A percentile compares a stretch with the other conserved stretches of the same genome.
These are phyloP conservation scores for Sympetrum striolatum DNA, from an alignment of 2,888 invertebrate species.

Conservation along the genomic window DNA sequence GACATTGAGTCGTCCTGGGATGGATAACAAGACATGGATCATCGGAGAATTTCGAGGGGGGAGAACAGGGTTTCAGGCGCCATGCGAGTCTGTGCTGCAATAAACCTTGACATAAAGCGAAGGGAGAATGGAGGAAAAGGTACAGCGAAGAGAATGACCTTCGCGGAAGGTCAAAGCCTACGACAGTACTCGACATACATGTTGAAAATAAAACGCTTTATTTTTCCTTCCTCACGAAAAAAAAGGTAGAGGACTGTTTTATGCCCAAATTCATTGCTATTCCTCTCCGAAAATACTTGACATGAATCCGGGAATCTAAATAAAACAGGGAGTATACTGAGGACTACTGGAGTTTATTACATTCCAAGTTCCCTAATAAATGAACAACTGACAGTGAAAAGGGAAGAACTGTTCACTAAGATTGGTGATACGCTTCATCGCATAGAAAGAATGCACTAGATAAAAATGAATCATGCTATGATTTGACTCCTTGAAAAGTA, in stretches of 20 bases:
- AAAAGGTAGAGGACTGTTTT: too few species aligned
- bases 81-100: neutral
- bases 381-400: neutral
- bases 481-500: too few species aligned
- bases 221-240: too few species aligned
- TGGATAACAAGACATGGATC: neutral
- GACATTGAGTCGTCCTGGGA: neutral
- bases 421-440: too few species aligned
- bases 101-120: conserved; percentile 3
- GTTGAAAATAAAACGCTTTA: neutral
- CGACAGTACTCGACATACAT: neutral
- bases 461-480: too few species aligned
- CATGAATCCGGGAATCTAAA: neutral
- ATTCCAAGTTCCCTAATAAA: neutral
- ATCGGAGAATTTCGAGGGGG: neutral
- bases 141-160: neutral
- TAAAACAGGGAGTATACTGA: neutral
- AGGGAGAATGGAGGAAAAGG: neutral
- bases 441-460: too few species aligned
- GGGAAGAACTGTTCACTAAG: too few species aligned
- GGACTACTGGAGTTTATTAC: neutral
- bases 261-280: too few species aligned
- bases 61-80: neutral
- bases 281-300: too few species aligned
- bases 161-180: conserved; percentile 31